Evolutionary conservation across 2,797 vertebrate species (phyloP).

Genomic region (Mycteria americana): DNA sequence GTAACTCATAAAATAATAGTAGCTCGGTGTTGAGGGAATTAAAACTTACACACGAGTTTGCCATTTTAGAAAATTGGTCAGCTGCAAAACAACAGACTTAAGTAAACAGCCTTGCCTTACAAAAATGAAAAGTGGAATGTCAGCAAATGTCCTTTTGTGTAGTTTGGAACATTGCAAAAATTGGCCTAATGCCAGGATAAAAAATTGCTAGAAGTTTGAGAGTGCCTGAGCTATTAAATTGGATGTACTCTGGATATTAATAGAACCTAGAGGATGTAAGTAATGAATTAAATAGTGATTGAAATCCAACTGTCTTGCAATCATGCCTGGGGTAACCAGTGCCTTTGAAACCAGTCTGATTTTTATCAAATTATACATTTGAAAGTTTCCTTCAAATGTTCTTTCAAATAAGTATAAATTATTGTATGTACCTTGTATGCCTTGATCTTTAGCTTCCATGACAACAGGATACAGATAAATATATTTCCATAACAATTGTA

Average conservation of each 20-base stretch:
- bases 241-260: conserved; percentile 30
- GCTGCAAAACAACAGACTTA: not conserved
- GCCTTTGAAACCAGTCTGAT: not conserved
- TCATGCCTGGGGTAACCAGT: not conserved
- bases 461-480: conserved; percentile 69
- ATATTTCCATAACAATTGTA: conserved; percentile 73
- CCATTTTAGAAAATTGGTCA: not conserved
- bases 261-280: conserved; percentile 38
- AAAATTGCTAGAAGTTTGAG: not conserved
- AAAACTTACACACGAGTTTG: not conserved
- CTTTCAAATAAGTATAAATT: conserved; percentile 64
- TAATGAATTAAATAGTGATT: conserved; percentile 48
- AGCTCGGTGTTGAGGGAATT: not conserved
- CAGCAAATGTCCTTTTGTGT: not conserved
- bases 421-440: conserved; percentile 37
- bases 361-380: conserved; percentile 49
- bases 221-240: conserved; percentile 24
- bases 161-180: not conserved
- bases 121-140: not conserved
- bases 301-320: not conserved
- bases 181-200: not conserved
- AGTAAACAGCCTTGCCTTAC: not conserved
- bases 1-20: not conserved
- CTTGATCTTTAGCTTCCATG: conserved; percentile 73
- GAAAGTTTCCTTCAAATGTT: conserved; percentile 56